Conservation (phyloP, 2,797 vertebrate species). For the Sphenopsis melanotis region DNA sequence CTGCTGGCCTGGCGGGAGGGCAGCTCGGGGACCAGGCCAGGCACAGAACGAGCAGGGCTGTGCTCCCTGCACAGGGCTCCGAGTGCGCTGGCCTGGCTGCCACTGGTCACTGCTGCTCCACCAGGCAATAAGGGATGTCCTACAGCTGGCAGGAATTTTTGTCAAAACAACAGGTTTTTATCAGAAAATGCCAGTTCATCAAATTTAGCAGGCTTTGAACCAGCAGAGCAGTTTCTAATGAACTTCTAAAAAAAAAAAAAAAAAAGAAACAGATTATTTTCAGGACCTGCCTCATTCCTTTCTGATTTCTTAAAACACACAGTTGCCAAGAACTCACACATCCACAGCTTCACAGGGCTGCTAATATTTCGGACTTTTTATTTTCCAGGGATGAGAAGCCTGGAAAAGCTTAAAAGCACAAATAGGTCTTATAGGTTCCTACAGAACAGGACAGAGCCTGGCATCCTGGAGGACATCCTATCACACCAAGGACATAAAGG, state of each 20-base stretch:
- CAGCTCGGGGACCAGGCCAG: fast-evolving
- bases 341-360: background rate
- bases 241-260: background rate
- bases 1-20: background rate
- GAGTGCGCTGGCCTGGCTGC: background rate
- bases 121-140: background rate
- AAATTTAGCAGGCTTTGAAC: background rate
- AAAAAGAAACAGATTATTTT: background rate
- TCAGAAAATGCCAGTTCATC: background rate
- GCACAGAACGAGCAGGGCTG: fast-evolving
- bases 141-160: background rate
- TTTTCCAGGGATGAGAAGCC: background rate
- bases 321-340: background rate
- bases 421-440: background rate
- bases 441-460: background rate
- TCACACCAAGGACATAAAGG: background rate
- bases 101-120: background rate
- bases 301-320: background rate
- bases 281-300: background rate
- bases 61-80: fast-evolving
- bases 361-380: background rate
- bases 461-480: background rate
- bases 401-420: background rate
- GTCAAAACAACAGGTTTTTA: background rate
- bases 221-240: background rate